These are phyloP conservation scores for Lindbergichthys nudifrons DNA, from an alignment of 2,797 vertebrate species.

Conservation along the genomic window DNA sequence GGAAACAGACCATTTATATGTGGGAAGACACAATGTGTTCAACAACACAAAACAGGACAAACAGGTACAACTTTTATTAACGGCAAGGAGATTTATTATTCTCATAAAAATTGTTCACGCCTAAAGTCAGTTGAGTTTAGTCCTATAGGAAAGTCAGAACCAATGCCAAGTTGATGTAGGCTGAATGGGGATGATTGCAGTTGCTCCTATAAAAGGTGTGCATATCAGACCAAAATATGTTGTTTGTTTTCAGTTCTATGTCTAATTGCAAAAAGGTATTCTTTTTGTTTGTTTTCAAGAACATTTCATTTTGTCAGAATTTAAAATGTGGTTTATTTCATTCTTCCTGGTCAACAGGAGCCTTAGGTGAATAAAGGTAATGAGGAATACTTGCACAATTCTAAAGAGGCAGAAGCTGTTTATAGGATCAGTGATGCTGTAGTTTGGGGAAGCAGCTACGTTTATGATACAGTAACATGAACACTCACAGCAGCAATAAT, in stretches of 20 bases:
- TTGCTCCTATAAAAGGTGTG: conserved; percentile 6
- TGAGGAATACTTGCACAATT: not conserved
- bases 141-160: conserved; percentile 62
- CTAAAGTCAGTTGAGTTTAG: conserved; percentile 66
- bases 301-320: not conserved
- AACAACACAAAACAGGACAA: conserved; percentile 66
- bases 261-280: not conserved
- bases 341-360: conserved; percentile 13
- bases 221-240: conserved; percentile 5
- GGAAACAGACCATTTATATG: conserved; percentile 46
- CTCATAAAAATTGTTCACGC: conserved; percentile 66
- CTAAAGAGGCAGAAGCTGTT: conserved; percentile 1
- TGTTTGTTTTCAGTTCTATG: not conserved
- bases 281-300: not conserved
- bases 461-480: no score
- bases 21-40: conserved; percentile 56
- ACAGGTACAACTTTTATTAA: conserved; percentile 67
- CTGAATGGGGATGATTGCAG: conserved; percentile 4
- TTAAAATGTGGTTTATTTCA: not conserved
- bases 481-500: no score
- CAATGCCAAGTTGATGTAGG: conserved; percentile 40
- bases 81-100: conserved; percentile 76
- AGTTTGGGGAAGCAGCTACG: no score
- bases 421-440: not conserved
- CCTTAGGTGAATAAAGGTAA: not conserved